These are phyloP conservation scores for Phasianus colchicus DNA, from an alignment of 2,113 vertebrate species.

Conservation along the genomic window DNA sequence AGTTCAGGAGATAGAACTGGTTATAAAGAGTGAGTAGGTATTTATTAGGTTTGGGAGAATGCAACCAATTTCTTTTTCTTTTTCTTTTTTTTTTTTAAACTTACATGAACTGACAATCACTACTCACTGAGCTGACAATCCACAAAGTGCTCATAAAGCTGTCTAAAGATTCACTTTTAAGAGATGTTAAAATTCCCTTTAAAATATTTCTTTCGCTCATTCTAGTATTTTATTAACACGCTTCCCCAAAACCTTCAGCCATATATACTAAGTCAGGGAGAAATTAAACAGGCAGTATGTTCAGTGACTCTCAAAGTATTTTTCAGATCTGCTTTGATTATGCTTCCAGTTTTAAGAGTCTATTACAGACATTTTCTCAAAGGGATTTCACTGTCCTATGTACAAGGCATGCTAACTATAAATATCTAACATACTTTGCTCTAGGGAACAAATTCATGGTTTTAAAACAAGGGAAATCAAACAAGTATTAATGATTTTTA, in stretches of 20 bases:
- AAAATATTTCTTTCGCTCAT: background rate
- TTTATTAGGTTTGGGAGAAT: background rate
- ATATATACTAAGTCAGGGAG: background rate
- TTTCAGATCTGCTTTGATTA: background rate
- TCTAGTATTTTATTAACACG: background rate
- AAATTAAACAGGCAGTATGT: background rate
- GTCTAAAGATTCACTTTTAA: background rate
- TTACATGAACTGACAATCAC: background rate
- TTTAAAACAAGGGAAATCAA: slow-evolving; percentile 21
- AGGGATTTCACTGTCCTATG: background rate
- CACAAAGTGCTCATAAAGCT: background rate
- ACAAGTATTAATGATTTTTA: slow-evolving; percentile 13
- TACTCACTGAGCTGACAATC: background rate
- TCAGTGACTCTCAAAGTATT: background rate
- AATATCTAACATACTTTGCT: background rate
- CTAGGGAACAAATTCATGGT: background rate
- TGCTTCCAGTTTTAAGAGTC: background rate
- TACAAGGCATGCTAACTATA: background rate
- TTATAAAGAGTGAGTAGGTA: background rate
- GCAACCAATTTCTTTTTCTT: background rate
- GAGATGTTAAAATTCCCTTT: background rate
- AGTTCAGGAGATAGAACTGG: background rate
- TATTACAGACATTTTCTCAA: background rate
- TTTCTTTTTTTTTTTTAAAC: background rate
- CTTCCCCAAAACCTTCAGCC: background rate